A percentile compares a stretch with the other conserved stretches of the same genome.
These are phyloP conservation scores for Laothoe populi DNA, from an alignment of 2,888 invertebrate species.

Conservation along the genomic window DNA sequence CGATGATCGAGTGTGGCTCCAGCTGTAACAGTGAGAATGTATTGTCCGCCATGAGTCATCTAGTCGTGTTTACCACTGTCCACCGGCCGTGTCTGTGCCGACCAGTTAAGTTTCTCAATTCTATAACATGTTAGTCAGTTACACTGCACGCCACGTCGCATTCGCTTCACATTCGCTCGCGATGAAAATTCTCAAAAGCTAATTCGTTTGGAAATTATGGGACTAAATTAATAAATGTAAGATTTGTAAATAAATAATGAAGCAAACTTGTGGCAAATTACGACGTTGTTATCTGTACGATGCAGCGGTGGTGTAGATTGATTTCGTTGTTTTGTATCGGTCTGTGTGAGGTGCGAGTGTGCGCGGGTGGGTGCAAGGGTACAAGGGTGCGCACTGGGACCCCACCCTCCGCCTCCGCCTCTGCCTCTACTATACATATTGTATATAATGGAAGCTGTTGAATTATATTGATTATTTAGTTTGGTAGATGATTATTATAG, in stretches of 20 bases:
- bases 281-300: slow-evolving; percentile 68
- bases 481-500: slow-evolving; percentile 83
- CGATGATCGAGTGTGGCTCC: neutral
- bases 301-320: slow-evolving; percentile 56
- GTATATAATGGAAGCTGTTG: slow-evolving; percentile 83
- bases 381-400: too few relatives aligned
- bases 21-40: neutral
- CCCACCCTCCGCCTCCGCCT: too few relatives aligned
- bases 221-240: slow-evolving; percentile 80
- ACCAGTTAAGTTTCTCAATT: slow-evolving; percentile 72
- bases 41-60: slow-evolving; percentile 29
- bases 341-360: too few relatives aligned
- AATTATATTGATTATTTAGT: slow-evolving; percentile 80
- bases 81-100: slow-evolving; percentile 27
- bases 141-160: slow-evolving; percentile 31
- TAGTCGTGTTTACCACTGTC: slow-evolving; percentile 37
- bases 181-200: slow-evolving; percentile 48
- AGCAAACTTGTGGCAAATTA: slow-evolving; percentile 82
- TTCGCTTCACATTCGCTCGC: slow-evolving; percentile 30
- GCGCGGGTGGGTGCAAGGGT: neutral
- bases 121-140: slow-evolving; percentile 66
- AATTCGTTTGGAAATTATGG: slow-evolving; percentile 79
- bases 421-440: slow-evolving; percentile 76
- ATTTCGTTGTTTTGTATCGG: slow-evolving; percentile 71
- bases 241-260: slow-evolving; percentile 78